Evolutionary conservation across 2,888 invertebrate genomes (phyloP), one percentile per base, ranked within the genome.

Genomic region (Thymelicus sylvestris): DNA sequence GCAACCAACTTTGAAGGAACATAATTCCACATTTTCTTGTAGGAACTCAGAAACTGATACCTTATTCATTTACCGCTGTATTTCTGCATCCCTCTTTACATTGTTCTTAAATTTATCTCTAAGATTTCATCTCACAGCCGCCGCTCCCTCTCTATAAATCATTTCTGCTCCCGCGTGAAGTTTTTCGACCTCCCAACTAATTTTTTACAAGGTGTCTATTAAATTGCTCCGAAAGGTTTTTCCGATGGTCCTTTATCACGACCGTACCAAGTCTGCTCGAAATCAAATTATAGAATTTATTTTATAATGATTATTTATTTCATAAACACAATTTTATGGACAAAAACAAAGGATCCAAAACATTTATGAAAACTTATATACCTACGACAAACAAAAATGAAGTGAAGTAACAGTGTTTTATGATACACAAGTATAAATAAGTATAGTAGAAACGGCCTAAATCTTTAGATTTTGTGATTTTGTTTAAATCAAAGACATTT

Each of bases 71-170:
- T 60, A 60, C 64, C 44, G 41, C 7, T 3, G 48, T 24, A 47
- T 50, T 48, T 13, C 24, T 10, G 7, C 64, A 59, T 64, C 48
- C 50, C 24, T 50, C 59, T 60, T 59, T n/a, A 70, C 60, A 70
- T 52, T 65, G 57, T 65, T 61, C 74, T 75, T 73, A 71, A 74
- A 77, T 77, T 79, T 82, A 82, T 80, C 80, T 77, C 72, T 52
- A 75, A 79, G 78, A 79, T 79, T 78, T 74, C 76, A 52, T 65
- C 65, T 70, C 78, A 74, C 66, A 74, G 72, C 82, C 78, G 73
- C 67, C 64, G 74, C 78, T 78, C 66, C 71, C 73, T 77, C 75
- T 76, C 75, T 79, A 83, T 83, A 83, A 83, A 84, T 83, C 82
- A 83, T 80, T 78, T 76, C 71, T 73, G 76, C 73, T 74, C 76